phyloP scores from a whole-genome alignment of 2,797 vertebrate genomes.

The Danio choprae region DNA sequence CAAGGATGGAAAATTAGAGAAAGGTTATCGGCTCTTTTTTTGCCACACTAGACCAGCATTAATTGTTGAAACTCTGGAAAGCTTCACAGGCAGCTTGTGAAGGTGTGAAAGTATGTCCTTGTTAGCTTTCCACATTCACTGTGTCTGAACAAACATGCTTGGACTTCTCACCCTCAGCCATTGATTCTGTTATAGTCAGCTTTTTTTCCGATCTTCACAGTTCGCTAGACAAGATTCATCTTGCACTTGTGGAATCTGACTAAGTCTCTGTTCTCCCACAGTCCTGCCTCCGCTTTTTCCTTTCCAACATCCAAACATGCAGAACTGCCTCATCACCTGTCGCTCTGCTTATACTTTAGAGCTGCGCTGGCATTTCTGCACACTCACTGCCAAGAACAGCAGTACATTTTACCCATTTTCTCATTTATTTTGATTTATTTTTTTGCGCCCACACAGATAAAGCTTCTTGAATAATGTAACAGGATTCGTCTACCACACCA shows the following conservation, averaged over 20 bases:
- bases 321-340: constrained; percentile 40
- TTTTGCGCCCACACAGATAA: constrained; percentile 9
- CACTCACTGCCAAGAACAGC: constrained; percentile 25
- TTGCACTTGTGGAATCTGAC: constrained; percentile 55
- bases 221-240: constrained; percentile 53
- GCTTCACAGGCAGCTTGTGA: constrained; percentile 33
- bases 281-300: constrained; percentile 31
- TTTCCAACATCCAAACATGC: constrained; percentile 29
- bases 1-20: constrained; percentile 7
- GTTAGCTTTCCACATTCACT: constrained; percentile 30
- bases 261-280: constrained; percentile 39
- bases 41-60: not conserved
- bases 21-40: constrained; percentile 13
- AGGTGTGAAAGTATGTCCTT: constrained; percentile 47
- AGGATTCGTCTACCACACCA: not conserved
- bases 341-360: constrained; percentile 5
- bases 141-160: constrained; percentile 46
- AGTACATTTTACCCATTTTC: constrained; percentile 2
- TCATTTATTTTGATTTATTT: not conserved
- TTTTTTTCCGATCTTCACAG: constrained; percentile 48
- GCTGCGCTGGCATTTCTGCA: constrained; percentile 23
- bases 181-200: constrained; percentile 49
- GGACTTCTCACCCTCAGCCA: constrained; percentile 28
- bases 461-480: not conserved
- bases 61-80: constrained; percentile 14